These are phyloP conservation scores for Pseudococcus longispinus DNA, from an alignment of 2,888 invertebrate species.

Conservation along the genomic window DNA sequence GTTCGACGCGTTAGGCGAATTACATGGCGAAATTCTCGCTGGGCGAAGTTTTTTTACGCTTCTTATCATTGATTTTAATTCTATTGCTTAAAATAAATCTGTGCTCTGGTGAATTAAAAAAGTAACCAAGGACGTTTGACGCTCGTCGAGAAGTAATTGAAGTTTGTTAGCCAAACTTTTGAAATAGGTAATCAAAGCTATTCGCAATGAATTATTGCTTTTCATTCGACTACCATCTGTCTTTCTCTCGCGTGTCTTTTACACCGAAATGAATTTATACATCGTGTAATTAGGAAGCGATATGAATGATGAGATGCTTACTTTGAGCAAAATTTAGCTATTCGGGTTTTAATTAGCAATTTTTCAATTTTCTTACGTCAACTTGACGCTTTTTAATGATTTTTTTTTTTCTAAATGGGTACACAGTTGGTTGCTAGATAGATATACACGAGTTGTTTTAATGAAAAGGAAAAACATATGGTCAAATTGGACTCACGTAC, in stretches of 20 bases:
- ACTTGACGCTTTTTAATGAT: neutral
- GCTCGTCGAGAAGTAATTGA: neutral
- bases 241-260: neutral
- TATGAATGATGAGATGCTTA: neutral
- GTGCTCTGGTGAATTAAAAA: neutral
- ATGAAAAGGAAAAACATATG: too few relatives aligned
- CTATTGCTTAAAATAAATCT: conserved; percentile 6
- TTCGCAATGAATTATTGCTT: neutral
- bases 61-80: neutral
- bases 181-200: neutral
- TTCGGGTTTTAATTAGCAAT: neutral
- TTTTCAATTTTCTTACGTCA: neutral
- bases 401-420: neutral
- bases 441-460: neutral
- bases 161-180: neutral
- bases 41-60: neutral
- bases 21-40: neutral
- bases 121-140: neutral
- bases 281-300: neutral
- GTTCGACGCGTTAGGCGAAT: neutral
- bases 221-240: neutral
- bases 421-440: neutral
- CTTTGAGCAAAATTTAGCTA: neutral
- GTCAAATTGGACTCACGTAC: too few relatives aligned
- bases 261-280: neutral